Evolutionary conservation across 2,113 vertebrate species (phyloP), one percentile per base, ranked within the genome.

Genomic region (Myanophis thanlyinensis): DNA sequence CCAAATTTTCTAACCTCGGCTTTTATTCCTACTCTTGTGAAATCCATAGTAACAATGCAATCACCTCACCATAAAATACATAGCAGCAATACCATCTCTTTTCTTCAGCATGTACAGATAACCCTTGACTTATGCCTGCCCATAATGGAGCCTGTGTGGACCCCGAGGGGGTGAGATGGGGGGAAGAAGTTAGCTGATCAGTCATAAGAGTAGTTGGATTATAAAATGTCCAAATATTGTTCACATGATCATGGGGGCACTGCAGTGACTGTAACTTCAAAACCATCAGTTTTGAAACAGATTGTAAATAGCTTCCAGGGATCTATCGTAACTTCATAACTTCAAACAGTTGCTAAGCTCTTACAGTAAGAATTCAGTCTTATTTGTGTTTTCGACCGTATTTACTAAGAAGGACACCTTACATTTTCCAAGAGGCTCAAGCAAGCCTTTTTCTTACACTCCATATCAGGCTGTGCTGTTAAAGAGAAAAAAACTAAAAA

Each of bases 1-100:
- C 27, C 90, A 94, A 67, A 93, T 4, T 46, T 56, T 95, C 93
- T 95, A 96, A 96, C 52, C 91, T 85, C 85, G 46, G 91, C 40
- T 91, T 44, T 67, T 93, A 94, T 94, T 89, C 94, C 56, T 90
- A 94, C 49, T 62, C 2, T 89, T 85, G 93, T 59, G 80, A 87
- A 93, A 93, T n/a, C 88, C 89, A 93, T 2, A 91, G 48, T 48
- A 97, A 94, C 51, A 85, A 93, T 8, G n/a, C 54, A 53, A 92
- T 91, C 59, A 94, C 51, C 56, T 54, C 92, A 3, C 53, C 89
- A 93, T 94, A 91, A 95, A 47, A 87, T 92, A 85, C 40, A 23
- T 44, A 92, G 49, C 87, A n/a, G 93, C 30, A 94, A 93, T 52
- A 87, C 59, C 92, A n/a, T 44, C 47, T 62, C 93, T 93, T 59